Percentiles rank a stretch among this genome's conserved stretches.
phyloP scores from a whole-genome alignment of 2,113 vertebrate genomes.

The Patagioenas fasciata region DNA sequence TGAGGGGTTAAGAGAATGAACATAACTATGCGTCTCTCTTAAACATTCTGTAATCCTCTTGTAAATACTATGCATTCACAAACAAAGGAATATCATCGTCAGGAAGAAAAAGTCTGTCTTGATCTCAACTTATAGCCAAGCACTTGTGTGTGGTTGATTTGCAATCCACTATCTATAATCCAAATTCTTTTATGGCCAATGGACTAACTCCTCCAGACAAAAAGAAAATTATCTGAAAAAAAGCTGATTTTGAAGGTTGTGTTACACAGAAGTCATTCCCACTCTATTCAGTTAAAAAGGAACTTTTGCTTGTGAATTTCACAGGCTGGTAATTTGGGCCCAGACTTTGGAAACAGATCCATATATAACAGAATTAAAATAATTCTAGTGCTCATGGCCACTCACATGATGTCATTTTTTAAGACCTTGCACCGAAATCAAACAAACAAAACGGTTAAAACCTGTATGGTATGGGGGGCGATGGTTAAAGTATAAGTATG shows the following conservation, averaged over 20 bases:
- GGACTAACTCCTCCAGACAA: background rate
- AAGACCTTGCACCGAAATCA: too few species aligned
- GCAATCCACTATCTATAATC: background rate
- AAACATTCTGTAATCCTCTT: background rate
- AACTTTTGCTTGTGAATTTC: background rate
- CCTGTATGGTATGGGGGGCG: too few species aligned
- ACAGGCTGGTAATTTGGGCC: background rate
- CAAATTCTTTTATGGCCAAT: background rate
- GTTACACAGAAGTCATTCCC: background rate
- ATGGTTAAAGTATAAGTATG: too few species aligned
- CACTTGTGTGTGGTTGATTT: background rate
- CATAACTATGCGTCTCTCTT: slow-evolving; percentile 5
- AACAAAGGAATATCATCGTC: background rate
- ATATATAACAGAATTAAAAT: background rate
- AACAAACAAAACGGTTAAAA: too few species aligned
- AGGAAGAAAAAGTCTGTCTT: background rate
- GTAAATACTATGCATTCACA: background rate
- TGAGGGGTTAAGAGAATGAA: background rate
- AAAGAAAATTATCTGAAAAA: background rate
- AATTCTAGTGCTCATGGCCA: background rate
- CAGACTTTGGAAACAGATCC: background rate
- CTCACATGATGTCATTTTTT: background rate
- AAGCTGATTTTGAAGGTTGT: background rate
- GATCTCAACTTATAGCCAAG: background rate
- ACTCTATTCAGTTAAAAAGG: background rate